A percentile compares a stretch with the other conserved stretches of the same genome.
Conservation (phyloP, 2,797 vertebrate genomes). For the Phoebastria nigripes region DNA sequence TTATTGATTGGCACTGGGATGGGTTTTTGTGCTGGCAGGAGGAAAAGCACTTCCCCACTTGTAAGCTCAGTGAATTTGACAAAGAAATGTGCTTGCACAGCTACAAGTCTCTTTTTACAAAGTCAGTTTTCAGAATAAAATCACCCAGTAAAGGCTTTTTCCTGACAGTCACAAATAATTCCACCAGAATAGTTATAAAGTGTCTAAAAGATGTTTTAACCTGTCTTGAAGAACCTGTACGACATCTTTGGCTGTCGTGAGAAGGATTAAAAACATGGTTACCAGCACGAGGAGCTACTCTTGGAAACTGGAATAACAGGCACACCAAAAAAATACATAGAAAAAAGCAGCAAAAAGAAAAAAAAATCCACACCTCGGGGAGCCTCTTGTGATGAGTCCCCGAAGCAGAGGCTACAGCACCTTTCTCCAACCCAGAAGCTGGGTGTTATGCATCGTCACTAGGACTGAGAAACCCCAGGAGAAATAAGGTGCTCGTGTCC, state of each 20-base stretch:
- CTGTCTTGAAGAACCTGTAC: background rate
- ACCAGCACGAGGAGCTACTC: background rate
- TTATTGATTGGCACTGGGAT: background rate
- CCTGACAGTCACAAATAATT: slow-evolving; percentile 42
- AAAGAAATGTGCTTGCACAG: slow-evolving; percentile 45
- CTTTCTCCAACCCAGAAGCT: background rate
- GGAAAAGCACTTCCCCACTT: background rate
- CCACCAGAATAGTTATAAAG: background rate
- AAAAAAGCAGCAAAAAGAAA: background rate
- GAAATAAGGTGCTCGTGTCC: rapidly evolving
- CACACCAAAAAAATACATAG: background rate
- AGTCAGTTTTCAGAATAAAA: slow-evolving; percentile 41
- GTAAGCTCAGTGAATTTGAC: slow-evolving; percentile 15
- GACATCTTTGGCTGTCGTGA: background rate
- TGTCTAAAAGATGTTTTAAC: slow-evolving; percentile 32
- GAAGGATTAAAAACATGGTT: background rate
- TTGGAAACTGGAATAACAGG: background rate
- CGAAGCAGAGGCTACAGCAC: background rate
- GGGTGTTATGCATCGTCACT: rapidly evolving
- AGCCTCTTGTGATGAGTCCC: background rate
- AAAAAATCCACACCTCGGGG: background rate
- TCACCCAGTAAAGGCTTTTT: slow-evolving; percentile 14
- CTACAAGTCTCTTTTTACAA: background rate
- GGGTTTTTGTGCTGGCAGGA: background rate
- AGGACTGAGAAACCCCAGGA: background rate